Percentiles rank a stretch among this genome's conserved stretches.
Conservation (phyloP, 2,113 vertebrate genomes). For the Rhinogobius similis region DNA sequence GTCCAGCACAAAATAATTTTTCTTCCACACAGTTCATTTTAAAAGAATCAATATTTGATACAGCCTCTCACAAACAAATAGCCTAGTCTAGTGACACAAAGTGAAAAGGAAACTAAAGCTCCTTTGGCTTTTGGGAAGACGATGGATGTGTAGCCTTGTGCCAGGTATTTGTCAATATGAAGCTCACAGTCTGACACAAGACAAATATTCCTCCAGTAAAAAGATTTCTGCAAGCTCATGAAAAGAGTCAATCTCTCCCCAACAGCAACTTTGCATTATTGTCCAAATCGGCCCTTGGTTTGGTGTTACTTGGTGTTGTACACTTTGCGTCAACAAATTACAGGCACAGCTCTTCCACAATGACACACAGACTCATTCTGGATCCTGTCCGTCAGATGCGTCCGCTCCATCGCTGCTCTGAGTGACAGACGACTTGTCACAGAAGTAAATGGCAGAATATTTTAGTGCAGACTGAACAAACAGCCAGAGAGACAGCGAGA, state of each 20-base stretch:
- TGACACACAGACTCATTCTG: background rate
- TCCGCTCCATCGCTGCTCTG: slow-evolving; percentile 55
- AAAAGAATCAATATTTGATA: slow-evolving; percentile 25
- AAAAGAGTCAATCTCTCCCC: slow-evolving; percentile 12
- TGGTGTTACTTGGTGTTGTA: background rate
- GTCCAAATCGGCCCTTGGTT: background rate
- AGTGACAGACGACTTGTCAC: slow-evolving; percentile 78
- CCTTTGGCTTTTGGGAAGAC: slow-evolving; percentile 17
- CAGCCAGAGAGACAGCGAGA: slow-evolving; percentile 42
- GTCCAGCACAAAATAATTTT: slow-evolving; percentile 20
- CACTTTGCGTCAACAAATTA: slow-evolving; percentile 18
- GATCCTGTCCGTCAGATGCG: slow-evolving; percentile 50
- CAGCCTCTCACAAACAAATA: slow-evolving; percentile 29
- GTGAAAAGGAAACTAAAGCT: slow-evolving; percentile 15
- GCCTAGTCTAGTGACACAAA: slow-evolving; percentile 17
- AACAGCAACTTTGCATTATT: background rate
- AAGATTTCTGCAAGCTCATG: slow-evolving; percentile 3
- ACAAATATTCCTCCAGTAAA: slow-evolving; percentile 30
- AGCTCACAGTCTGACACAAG: slow-evolving; percentile 28
- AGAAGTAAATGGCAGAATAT: slow-evolving; percentile 70
- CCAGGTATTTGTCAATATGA: slow-evolving; percentile 27
- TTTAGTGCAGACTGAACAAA: slow-evolving; percentile 70
- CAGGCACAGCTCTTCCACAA: background rate
- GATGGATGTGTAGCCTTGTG: slow-evolving; percentile 11
- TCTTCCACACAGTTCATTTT: slow-evolving; percentile 22